phyloP scores from a whole-genome alignment of 37 sponge, comb jelly and placozoan genomes.

The Oscarella lobularis region DNA sequence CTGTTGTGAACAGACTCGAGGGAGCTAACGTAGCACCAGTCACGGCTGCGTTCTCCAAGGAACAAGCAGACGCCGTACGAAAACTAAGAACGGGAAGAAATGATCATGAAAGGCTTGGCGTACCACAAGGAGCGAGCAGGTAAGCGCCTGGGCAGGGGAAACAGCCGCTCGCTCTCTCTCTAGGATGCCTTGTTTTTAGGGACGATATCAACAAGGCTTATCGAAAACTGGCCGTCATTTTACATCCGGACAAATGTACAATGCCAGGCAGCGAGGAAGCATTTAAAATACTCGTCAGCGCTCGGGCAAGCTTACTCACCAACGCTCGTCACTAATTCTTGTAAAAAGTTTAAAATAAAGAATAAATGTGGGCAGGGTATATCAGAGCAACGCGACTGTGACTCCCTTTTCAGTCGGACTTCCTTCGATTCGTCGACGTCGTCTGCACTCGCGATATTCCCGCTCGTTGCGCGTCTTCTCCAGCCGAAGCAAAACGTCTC shows the following conservation, averaged over 20 bases:
- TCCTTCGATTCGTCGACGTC: too few relatives aligned
- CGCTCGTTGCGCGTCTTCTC: too few relatives aligned
- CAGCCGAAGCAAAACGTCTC: too few relatives aligned
- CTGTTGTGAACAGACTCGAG: not conserved
- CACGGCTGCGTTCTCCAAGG: slow-evolving; percentile 14
- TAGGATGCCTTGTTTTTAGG: slow-evolving; percentile 23
- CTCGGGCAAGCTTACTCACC: slow-evolving; percentile 48
- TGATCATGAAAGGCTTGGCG: slow-evolving; percentile 52
- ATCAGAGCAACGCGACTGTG: too few relatives aligned
- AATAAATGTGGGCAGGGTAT: too few relatives aligned
- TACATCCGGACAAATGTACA: slow-evolving; percentile 86
- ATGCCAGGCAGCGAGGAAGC: slow-evolving; percentile 93
- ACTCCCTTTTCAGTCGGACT: too few relatives aligned
- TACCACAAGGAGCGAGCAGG: slow-evolving; percentile 29
- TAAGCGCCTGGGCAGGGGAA: slow-evolving; percentile 16
- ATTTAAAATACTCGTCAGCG: slow-evolving; percentile 60
- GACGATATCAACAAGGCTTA: slow-evolving; percentile 79
- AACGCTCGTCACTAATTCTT: slow-evolving; percentile 15
- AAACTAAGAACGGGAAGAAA: slow-evolving; percentile 30
- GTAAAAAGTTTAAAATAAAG: too few relatives aligned
- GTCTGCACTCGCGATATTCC: too few relatives aligned
- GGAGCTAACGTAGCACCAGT: not conserved
- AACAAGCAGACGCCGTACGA: slow-evolving; percentile 51
- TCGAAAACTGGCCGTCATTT: slow-evolving; percentile 60
- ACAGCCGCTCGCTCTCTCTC: too few relatives aligned